Evolutionary conservation across 2,888 invertebrate species (phyloP), one percentile per base, ranked within the genome.

Genomic region (Achlya flavicornis): DNA sequence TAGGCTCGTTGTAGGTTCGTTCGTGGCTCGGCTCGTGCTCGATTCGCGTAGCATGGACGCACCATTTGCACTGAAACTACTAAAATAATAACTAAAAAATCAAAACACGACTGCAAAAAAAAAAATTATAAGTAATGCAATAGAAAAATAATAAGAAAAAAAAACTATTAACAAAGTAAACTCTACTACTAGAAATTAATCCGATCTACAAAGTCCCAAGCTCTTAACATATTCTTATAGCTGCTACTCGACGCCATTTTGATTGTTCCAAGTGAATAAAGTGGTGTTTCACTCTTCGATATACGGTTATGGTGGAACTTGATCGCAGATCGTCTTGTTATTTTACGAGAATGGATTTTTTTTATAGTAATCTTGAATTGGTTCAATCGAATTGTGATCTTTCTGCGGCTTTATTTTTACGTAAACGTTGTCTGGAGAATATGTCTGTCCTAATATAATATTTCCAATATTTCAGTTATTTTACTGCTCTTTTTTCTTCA

Each of bases 211-310:
- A 60, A 41, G 12, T 19, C 41, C 60, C 60, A 12, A 43, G 19
- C 35, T 26, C 43, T 60, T 60, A 60, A 60, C 60, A 60, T 60
- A 60, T 60, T 60, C 60, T 60, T 60, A n/a, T 43, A 26, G 41
- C 10, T 26, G 41, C 60, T 43, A 41, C 43, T 41, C 26, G 38
- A 41, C 41, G 41, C 19, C 53, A 53, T 53, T 53, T 53, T 53
- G 53, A 53, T 53, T 53, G 53, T 53, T 53, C 3, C 53, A 53
- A 53, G 53, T 53, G 53, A 53, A 53, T 53, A 53, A 53, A 53
- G 53, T 53, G 53, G 16, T 19, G 14, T 53, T 53, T 19, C 7
- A 53, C 53, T 53, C 53, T 19, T 10, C 53, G n/a, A 53, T 53
- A 53, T 53, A 53, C 19, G 53, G 19, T 53, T 53, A 53, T 19